Conservation (phyloP, 2,797 vertebrate species). For the Hyperoplus immaculatus region DNA sequence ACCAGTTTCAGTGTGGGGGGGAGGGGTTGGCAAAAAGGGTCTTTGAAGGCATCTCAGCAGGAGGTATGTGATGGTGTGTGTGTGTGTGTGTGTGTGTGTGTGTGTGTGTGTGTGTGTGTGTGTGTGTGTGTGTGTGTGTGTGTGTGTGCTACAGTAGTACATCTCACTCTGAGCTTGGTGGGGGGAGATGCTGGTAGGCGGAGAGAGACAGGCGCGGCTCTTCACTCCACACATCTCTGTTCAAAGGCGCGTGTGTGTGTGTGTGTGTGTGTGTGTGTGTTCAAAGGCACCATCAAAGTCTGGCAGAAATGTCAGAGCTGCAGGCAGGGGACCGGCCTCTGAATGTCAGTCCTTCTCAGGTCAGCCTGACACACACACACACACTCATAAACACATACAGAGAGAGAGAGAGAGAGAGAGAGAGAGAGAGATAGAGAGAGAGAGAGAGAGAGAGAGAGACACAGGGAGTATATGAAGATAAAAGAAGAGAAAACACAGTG, state of each 20-base stretch:
- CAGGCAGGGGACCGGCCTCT: conserved; percentile 85
- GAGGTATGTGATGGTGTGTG: conserved; percentile 57
- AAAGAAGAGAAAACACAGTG: conserved; percentile 69
- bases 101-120: conserved; percentile 20
- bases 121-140: conserved; percentile 22
- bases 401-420: conserved; percentile 21
- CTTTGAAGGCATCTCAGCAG: conserved; percentile 79
- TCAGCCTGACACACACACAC: conserved; percentile 75
- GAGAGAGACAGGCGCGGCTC: conserved; percentile 77
- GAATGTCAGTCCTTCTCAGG: conserved; percentile 87
- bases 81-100: conserved; percentile 27
- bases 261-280: conserved; percentile 44
- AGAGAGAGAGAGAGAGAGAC: conserved; percentile 4
- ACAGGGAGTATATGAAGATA: conserved; percentile 63
- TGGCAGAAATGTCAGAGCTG: conserved; percentile 88
- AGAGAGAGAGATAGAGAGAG: neutral
- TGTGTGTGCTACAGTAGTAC: conserved; percentile 60
- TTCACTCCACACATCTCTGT: conserved; percentile 84
- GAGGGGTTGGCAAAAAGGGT: conserved; percentile 57
- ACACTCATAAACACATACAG: neutral
- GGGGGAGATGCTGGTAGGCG: conserved; percentile 74
- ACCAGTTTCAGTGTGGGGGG: conserved; percentile 58
- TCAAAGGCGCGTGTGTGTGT: conserved; percentile 77
- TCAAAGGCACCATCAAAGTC: conserved; percentile 89
- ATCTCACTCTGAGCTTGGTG: conserved; percentile 70